Evolutionary conservation across 2,797 vertebrate genomes (phyloP).

Genomic region (Emydoidea blandingii): DNA sequence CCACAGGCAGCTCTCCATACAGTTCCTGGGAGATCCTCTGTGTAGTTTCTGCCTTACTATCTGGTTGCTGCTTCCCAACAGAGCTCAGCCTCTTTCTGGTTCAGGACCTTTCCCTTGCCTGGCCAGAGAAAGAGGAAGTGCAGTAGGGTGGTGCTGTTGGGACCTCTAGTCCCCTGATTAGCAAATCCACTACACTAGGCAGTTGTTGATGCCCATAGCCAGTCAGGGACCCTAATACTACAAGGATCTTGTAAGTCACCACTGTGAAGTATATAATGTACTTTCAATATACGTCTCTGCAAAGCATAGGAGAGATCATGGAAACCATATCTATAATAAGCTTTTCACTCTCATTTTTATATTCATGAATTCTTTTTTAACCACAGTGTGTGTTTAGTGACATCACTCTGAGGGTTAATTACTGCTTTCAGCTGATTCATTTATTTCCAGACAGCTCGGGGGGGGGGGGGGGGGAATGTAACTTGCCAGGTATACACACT

Average conservation of each 20-base stretch:
- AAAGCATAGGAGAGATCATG: neutral
- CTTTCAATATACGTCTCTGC: neutral
- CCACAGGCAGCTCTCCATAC: neutral
- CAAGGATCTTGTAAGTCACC: neutral
- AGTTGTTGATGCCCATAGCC: neutral
- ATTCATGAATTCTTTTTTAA: neutral
- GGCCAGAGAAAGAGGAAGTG: no score
- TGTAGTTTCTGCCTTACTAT: neutral
- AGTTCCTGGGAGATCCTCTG: neutral
- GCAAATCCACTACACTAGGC: neutral
- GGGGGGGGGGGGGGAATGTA: neutral
- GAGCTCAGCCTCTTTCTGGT: neutral
- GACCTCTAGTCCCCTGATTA: neutral
- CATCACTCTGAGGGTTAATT: conserved; percentile 12
- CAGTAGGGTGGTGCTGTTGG: neutral
- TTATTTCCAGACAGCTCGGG: neutral
- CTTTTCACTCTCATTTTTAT: neutral
- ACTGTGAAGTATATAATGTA: rapidly evolving
- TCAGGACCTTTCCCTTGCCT: neutral
- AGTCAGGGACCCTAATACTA: neutral
- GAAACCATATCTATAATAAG: neutral
- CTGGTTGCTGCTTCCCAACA: neutral
- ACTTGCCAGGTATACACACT: neutral
- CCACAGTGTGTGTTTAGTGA: neutral
- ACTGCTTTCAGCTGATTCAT: neutral